Evolutionary conservation across 2,888 invertebrate species (phyloP).

Genomic region (Agonopterix alstromeriana): DNA sequence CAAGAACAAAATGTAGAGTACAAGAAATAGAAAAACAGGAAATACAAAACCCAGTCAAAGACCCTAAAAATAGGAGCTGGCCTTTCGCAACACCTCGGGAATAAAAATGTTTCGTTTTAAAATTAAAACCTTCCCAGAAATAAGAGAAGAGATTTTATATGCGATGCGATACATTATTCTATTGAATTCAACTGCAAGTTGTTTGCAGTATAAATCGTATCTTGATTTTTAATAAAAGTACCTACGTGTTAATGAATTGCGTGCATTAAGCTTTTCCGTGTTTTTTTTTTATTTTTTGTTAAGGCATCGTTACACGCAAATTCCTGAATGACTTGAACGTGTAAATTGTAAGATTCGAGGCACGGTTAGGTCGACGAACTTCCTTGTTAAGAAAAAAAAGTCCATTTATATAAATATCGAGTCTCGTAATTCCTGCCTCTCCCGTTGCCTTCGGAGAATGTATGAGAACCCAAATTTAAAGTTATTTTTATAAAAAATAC

Average conservation of each 20-base stretch:
- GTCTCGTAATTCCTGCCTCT: slow-evolving; percentile 44
- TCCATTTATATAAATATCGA: slow-evolving; percentile 33
- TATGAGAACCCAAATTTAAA: slow-evolving; percentile 27
- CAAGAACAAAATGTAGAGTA: too few species aligned
- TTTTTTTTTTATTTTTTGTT: slow-evolving; percentile 8
- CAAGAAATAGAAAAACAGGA: too few species aligned
- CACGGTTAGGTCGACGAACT: slow-evolving; percentile 35
- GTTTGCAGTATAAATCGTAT: too few species aligned
- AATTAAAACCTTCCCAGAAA: too few species aligned
- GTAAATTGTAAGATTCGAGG: slow-evolving; percentile 1
- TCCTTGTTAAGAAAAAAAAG: slow-evolving; percentile 33
- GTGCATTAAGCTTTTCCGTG: not conserved
- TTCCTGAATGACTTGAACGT: slow-evolving; percentile 1
- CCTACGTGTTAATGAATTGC: not conserved
- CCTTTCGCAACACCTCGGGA: too few species aligned
- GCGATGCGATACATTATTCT: too few species aligned
- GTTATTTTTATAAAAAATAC: slow-evolving; percentile 29
- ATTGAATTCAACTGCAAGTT: too few species aligned
- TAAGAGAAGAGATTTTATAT: too few species aligned
- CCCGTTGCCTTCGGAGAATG: slow-evolving; percentile 49
- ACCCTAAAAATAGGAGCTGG: too few species aligned
- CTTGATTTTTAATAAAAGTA: too few species aligned
- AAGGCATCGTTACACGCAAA: slow-evolving; percentile 4
- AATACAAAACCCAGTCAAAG: too few species aligned
- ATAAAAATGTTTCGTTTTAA: too few species aligned